Conservation (phyloP, 2,113 vertebrate species). For the Electrona antarctica region DNA sequence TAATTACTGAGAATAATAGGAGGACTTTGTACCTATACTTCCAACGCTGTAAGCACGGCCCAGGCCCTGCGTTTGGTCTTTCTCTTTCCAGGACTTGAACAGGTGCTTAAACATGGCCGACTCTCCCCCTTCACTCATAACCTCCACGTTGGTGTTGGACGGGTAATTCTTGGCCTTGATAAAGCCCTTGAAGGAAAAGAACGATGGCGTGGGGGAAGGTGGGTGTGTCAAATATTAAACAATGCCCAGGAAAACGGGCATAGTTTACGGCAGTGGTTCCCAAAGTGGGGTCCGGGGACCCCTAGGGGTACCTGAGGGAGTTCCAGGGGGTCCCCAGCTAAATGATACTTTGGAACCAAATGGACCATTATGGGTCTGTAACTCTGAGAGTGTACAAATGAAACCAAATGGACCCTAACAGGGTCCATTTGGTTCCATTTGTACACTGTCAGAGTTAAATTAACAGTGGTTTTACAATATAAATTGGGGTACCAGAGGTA, state of each 20-base stretch:
- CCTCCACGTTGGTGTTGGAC: conserved; percentile 82
- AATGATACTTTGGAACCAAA: too few relatives aligned
- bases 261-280: neutral
- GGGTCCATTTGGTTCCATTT: too few relatives aligned
- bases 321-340: too few relatives aligned
- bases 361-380: too few relatives aligned
- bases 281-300: too few relatives aligned
- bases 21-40: conserved; percentile 81
- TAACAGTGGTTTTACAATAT: too few relatives aligned
- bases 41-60: conserved; percentile 79
- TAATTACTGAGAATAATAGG: neutral
- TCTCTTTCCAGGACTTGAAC: conserved; percentile 87
- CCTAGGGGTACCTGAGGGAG: too few relatives aligned
- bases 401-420: too few relatives aligned
- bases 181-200: conserved; percentile 77
- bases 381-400: too few relatives aligned
- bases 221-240: too few relatives aligned
- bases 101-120: conserved; percentile 91
- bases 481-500: too few relatives aligned
- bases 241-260: neutral
- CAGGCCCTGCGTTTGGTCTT: conserved; percentile 79
- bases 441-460: too few relatives aligned
- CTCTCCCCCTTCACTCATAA: conserved; percentile 87
- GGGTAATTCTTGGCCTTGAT: conserved; percentile 91
- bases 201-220: neutral